Conservation (phyloP, 2,888 invertebrate genomes). For the Drosophila koepferae region DNA sequence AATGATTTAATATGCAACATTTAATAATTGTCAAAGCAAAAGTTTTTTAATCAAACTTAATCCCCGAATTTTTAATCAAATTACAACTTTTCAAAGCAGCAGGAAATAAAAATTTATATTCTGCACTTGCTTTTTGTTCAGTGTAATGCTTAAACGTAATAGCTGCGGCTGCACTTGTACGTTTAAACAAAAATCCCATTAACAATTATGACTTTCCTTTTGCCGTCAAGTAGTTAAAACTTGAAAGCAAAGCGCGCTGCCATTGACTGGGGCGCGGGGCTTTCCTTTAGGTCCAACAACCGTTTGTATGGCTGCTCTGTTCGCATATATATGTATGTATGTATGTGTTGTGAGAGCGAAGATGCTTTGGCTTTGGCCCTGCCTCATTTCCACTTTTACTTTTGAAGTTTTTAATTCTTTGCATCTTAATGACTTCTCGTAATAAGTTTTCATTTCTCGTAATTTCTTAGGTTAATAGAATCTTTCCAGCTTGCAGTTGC, state of each 20-base stretch:
- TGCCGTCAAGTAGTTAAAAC: slow-evolving; percentile 52
- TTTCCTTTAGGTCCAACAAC: slow-evolving; percentile 58
- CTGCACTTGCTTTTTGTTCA: slow-evolving; percentile 3
- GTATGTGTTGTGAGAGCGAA: slow-evolving; percentile 1
- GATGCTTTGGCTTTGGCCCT: slow-evolving; percentile 47
- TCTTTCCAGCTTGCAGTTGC: slow-evolving; percentile 61
- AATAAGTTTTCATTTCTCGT: slow-evolving; percentile 84
- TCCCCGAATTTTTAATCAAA: slow-evolving; percentile 32
- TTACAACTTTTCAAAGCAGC: slow-evolving; percentile 20
- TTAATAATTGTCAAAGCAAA: slow-evolving; percentile 40
- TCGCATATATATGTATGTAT: slow-evolving; percentile 2
- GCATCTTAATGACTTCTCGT: slow-evolving; percentile 84
- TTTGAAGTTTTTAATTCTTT: slow-evolving; percentile 81
- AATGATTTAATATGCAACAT: slow-evolving; percentile 47
- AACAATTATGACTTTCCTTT: slow-evolving; percentile 73
- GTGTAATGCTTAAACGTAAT: slow-evolving; percentile 20
- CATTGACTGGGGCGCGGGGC: slow-evolving; percentile 53
- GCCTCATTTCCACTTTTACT: slow-evolving; percentile 73
- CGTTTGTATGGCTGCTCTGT: slow-evolving; percentile 61
- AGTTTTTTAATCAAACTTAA: slow-evolving; percentile 70
- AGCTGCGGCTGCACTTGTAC: slow-evolving; percentile 27
- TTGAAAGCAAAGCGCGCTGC: slow-evolving; percentile 52
- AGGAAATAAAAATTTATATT: slow-evolving; percentile 36
- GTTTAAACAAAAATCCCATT: slow-evolving; percentile 66
- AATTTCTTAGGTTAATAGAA: slow-evolving; percentile 82